A percentile compares a stretch with the other conserved stretches of the same genome.
Evolutionary conservation across 2,888 invertebrate species (phyloP).

Genomic region (Petrophora chlorosata): DNA sequence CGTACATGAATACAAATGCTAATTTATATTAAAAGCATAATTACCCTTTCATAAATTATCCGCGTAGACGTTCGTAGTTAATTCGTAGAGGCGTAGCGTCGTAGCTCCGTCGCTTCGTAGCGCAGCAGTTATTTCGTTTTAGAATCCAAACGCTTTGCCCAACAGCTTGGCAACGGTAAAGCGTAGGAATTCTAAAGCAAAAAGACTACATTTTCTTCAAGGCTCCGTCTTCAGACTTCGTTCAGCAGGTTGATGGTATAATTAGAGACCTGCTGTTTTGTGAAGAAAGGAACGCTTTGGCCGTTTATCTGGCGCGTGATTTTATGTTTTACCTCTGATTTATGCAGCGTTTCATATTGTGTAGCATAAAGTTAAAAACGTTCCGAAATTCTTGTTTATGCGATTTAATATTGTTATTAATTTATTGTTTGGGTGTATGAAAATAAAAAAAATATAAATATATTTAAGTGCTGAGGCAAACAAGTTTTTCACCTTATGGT

Average conservation of each 20-base stretch:
- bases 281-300: slow-evolving; percentile 2
- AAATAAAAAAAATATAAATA: too few species aligned
- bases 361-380: too few species aligned
- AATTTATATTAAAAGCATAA: slow-evolving; percentile 16
- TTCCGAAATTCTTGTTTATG: too few species aligned
- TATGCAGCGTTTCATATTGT: too few species aligned
- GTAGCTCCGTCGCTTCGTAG: slow-evolving; percentile 34
- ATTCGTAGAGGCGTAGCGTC: slow-evolving; percentile 35
- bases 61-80: slow-evolving; percentile 32
- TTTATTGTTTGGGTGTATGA: too few species aligned
- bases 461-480: too few species aligned
- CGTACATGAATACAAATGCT: slow-evolving; percentile 15
- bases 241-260: slow-evolving; percentile 17
- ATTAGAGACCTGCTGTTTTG: slow-evolving; percentile 18
- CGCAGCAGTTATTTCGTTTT: slow-evolving; percentile 87
- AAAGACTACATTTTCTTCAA: slow-evolving; percentile 59
- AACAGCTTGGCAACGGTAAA: slow-evolving; percentile 90
- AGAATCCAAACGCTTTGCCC: slow-evolving; percentile 98
- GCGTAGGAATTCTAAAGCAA: slow-evolving; percentile 98
- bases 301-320: not conserved
- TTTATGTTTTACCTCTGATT: too few species aligned
- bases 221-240: slow-evolving; percentile 40
- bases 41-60: slow-evolving; percentile 21
- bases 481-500: too few species aligned
- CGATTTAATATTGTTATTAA: too few species aligned